Evolutionary conservation across 2,113 vertebrate species (phyloP).

Genomic region (Paralichthys olivaceus): DNA sequence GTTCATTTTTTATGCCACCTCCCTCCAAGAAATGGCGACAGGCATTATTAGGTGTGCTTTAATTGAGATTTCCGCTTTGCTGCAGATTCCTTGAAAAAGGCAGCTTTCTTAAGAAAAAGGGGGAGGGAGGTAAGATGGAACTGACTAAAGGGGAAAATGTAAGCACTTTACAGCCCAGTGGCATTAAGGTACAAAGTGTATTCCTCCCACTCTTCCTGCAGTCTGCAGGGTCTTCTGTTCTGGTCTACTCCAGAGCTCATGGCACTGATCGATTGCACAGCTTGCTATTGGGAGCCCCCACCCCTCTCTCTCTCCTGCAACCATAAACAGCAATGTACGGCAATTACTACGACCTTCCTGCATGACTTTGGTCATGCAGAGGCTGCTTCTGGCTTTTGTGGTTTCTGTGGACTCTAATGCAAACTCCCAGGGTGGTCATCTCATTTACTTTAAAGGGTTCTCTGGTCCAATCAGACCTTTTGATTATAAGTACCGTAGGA

Average conservation of each 20-base stretch:
- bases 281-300: slow-evolving; percentile 62
- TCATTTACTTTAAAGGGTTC: slow-evolving; percentile 15
- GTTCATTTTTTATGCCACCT: slow-evolving; percentile 81
- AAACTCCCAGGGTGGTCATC: slow-evolving; percentile 1
- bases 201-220: slow-evolving; percentile 76
- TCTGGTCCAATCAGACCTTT: slow-evolving; percentile 4
- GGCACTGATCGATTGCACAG: slow-evolving; percentile 82
- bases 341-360: slow-evolving; percentile 77
- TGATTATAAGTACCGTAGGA: not conserved
- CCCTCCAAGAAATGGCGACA: slow-evolving; percentile 77
- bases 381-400: slow-evolving; percentile 45
- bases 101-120: slow-evolving; percentile 52
- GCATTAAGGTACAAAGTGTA: slow-evolving; percentile 79
- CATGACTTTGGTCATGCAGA: slow-evolving; percentile 72
- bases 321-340: slow-evolving; percentile 61
- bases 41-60: slow-evolving; percentile 81
- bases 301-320: slow-evolving; percentile 55
- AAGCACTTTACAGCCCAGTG: slow-evolving; percentile 80
- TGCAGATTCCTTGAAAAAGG: slow-evolving; percentile 74
- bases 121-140: slow-evolving; percentile 50
- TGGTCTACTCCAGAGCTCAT: slow-evolving; percentile 66
- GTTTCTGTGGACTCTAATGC: slow-evolving; percentile 21
- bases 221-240: slow-evolving; percentile 69
- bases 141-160: slow-evolving; percentile 79
- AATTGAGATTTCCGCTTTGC: slow-evolving; percentile 85